phyloP scores from a whole-genome alignment of 1,140 invertebrate species.

The Drosophila tristis region DNA sequence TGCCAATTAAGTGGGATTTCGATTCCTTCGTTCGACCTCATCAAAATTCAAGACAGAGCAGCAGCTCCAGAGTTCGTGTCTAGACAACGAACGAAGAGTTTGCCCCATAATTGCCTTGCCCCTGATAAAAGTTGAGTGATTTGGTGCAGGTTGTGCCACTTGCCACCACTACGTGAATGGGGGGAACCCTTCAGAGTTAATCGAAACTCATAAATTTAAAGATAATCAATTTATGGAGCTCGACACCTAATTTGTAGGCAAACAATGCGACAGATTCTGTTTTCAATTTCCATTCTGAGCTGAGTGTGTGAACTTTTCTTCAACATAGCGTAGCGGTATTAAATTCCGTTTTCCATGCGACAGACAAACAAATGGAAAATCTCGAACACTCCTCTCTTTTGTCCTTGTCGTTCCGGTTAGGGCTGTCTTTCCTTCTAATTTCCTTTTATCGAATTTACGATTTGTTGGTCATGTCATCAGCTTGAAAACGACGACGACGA shows the following conservation, averaged over 20 bases:
- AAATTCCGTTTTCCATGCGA: slow-evolving; percentile 59
- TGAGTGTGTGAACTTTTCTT: slow-evolving; percentile 50
- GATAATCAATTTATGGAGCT: slow-evolving; percentile 75
- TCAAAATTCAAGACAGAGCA: slow-evolving; percentile 35
- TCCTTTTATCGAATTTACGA: slow-evolving; percentile 82
- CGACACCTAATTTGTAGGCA: slow-evolving; percentile 44
- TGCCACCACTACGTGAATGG: slow-evolving; percentile 46
- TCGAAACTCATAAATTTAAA: slow-evolving; percentile 50
- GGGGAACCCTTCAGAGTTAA: slow-evolving; percentile 13
- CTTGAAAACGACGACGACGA: slow-evolving; percentile 29
- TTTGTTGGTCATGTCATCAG: slow-evolving; percentile 78
- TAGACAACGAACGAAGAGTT: slow-evolving; percentile 11
- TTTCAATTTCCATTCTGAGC: slow-evolving; percentile 61
- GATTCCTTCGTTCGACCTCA: not conserved
- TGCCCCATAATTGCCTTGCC: slow-evolving; percentile 37
- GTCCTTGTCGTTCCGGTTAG: slow-evolving; percentile 19
- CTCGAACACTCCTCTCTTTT: slow-evolving; percentile 21
- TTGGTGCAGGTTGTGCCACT: slow-evolving; percentile 9
- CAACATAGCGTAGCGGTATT: slow-evolving; percentile 64
- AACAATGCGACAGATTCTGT: slow-evolving; percentile 46
- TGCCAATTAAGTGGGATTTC: slow-evolving; percentile 14
- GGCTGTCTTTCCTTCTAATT: slow-evolving; percentile 75
- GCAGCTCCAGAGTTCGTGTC: not conserved
- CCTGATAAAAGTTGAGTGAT: slow-evolving; percentile 41
- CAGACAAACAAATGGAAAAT: slow-evolving; percentile 31